Percentiles rank a stretch among this genome's conserved stretches.
Evolutionary conservation across 2,113 vertebrate genomes (phyloP).

Genomic region (Varanus salvator): DNA sequence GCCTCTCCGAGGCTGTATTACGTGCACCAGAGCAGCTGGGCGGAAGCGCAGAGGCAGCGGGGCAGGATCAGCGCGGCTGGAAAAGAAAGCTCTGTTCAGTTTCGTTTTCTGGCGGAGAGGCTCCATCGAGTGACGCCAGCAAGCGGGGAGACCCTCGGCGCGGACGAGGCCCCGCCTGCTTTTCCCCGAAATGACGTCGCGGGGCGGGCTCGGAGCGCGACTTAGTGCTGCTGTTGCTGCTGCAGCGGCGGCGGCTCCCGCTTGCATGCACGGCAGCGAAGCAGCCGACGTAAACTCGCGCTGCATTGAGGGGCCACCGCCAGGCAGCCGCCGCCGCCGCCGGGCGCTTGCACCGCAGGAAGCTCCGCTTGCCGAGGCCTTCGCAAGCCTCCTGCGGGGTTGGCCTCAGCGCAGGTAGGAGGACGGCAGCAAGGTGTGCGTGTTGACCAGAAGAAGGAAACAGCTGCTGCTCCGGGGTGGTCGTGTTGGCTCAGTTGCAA

Average conservation of each 20-base stretch:
- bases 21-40: not conserved
- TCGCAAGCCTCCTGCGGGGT: not conserved
- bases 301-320: not conserved
- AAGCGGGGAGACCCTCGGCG: too few species aligned
- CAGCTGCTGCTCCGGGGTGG: not conserved
- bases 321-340: not conserved
- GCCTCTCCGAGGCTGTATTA: not conserved
- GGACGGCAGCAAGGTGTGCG: not conserved
- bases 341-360: not conserved
- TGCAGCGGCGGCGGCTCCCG: not conserved
- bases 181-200: conserved; percentile 8
- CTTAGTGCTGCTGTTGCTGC: not conserved
- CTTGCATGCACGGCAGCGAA: not conserved
- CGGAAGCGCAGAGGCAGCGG: not conserved
- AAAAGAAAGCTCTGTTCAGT: not conserved
- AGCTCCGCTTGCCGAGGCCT: accelerated
- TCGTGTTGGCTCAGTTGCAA: not conserved
- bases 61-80: not conserved
- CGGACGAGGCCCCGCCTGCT: not conserved
- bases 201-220: not conserved
- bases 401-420: not conserved
- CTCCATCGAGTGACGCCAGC: too few species aligned
- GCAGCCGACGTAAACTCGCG: accelerated
- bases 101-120: not conserved
- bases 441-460: not conserved